A percentile compares a stretch with the other conserved stretches of the same genome.
Conservation (phyloP, 2,113 vertebrate species). For the Balaeniceps rex region DNA sequence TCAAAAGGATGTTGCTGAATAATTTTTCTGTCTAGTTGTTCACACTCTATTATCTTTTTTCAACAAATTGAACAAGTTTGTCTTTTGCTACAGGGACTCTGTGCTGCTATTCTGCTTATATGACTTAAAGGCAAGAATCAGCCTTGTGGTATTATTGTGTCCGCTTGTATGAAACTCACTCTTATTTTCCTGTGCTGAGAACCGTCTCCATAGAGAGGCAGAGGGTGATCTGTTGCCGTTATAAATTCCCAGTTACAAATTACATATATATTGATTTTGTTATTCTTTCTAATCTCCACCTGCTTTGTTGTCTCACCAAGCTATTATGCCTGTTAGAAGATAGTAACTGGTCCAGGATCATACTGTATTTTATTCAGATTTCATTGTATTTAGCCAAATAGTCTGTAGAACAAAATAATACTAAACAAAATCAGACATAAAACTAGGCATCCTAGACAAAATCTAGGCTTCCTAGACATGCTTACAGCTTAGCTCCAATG, state of each 20-base stretch:
- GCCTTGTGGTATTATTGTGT: accelerated
- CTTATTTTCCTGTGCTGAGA: not conserved
- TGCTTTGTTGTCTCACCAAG: not conserved
- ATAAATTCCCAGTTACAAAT: not conserved
- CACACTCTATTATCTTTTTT: not conserved
- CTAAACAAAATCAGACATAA: not conserved
- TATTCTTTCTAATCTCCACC: not conserved
- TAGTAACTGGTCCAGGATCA: not conserved
- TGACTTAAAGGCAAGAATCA: not conserved
- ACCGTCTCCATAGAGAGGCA: not conserved
- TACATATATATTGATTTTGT: not conserved
- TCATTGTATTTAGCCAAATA: not conserved
- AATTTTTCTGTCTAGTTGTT: not conserved
- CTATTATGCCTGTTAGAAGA: not conserved
- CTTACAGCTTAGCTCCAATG: not conserved
- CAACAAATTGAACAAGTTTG: not conserved
- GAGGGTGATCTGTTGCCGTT: not conserved
- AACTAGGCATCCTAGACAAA: not conserved
- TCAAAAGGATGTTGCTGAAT: not conserved
- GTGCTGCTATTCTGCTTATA: not conserved
- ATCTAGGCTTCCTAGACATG: not conserved
- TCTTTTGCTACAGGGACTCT: not conserved
- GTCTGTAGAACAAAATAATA: not conserved
- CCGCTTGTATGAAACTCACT: not conserved
- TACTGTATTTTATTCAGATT: not conserved